A percentile compares a stretch with the other conserved stretches of the same genome.
phyloP scores from a whole-genome alignment of 2,797 vertebrate genomes.

The Pelobates cultripes region DNA sequence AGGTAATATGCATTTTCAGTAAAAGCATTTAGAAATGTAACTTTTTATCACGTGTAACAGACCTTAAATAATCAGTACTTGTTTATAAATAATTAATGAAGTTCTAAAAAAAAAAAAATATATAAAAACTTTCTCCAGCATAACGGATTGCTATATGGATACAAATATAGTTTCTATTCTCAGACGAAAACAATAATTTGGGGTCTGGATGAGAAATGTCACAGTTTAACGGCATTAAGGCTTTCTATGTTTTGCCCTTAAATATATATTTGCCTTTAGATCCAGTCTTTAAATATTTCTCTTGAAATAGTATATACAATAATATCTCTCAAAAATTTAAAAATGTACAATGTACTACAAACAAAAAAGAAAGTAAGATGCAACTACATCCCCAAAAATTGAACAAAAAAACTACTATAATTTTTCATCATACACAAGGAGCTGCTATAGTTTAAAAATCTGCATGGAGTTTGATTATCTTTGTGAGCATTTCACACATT shows the following conservation, averaged over 20 bases:
- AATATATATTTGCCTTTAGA: neutral
- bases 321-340: neutral
- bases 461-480: no score
- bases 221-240: conserved; percentile 53
- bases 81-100: no score
- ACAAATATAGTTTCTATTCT: conserved; percentile 24
- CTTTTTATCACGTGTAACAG: no score
- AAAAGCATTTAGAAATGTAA: neutral
- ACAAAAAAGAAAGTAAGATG: no score
- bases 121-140: neutral
- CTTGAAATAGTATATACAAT: neutral
- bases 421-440: no score
- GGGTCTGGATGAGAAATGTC: conserved; percentile 26
- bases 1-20: conserved; percentile 4
- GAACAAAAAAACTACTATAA: no score
- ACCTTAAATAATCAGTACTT: no score
- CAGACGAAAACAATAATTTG: neutral
- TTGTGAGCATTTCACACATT: no score
- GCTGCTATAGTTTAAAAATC: no score
- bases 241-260: conserved; percentile 7
- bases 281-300: neutral
- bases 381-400: no score
- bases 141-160: neutral
- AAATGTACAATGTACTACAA: no score
- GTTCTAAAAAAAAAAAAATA: no score